Base-by-base conservation (phyloP, 92 coral and sea anemone genomes). In the Blastomussa wellsi region DNA sequence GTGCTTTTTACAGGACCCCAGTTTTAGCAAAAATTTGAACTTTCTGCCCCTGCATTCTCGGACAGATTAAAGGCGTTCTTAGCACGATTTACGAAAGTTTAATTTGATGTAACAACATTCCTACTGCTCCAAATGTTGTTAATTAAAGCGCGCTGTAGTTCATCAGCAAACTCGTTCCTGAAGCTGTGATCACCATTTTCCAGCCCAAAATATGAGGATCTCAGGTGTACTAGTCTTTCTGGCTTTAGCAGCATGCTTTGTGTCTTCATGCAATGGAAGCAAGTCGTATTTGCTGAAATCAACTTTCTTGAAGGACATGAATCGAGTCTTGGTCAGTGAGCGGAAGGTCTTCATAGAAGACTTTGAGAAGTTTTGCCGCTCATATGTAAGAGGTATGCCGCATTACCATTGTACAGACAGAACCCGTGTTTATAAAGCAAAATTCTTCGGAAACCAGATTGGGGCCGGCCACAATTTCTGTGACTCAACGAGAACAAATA, bases 351-450 rank as follows among this genome's bases (percentile, higher is more conserved):
- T 80, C 41, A 4, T 47, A 2, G 22, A 57, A 17, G 76, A 80
- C 35, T 80, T 68, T 74, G 16, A 17, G 84, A 80, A 32, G 57
- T 28, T 80, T 28, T 80, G 84, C 76, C 75, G 37, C 53, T 7
- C 36, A 0, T 79, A 60, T 64, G 55, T 60, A 26, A n/a, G 24
- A 80, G 84, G 84, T 80, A 80, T 26, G 84, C 31, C 8, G 53
- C 10, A 26, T 36, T 26, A n/a, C 10, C 24, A 12, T 33, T 64
- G 38, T 38, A 5, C n/a, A n/a, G n/a, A n/a, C n/a, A n/a, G n/a
- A n/a, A n/a, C n/a, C n/a, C n/a, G n/a, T n/a, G n/a, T 44, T 44
- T 5, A 51, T 51, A 17, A 20, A 5, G 57, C 57, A 51, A 51
- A 51, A 13, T 15, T 17, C 22, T 12, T 1, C 19, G 19, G 20